Conservation (phyloP, 2,113 vertebrate species). For the Coturnix japonica region DNA sequence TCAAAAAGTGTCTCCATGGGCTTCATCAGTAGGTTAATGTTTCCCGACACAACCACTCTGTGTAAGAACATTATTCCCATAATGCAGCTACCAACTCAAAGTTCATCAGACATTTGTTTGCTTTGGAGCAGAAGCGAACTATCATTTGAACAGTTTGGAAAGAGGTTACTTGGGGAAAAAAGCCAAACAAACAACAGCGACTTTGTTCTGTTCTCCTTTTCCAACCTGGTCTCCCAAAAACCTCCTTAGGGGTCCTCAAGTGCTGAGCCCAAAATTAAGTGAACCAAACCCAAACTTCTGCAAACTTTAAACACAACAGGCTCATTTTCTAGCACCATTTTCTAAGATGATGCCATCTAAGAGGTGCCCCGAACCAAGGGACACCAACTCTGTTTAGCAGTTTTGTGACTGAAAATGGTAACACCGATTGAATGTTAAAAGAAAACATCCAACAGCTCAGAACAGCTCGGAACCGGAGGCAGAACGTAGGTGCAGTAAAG, state of each 20-base stretch:
- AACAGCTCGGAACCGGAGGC: not conserved
- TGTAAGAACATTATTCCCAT: not conserved
- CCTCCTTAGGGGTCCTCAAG: not conserved
- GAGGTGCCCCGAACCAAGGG: not conserved
- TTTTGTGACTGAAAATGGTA: not conserved
- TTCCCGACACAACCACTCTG: not conserved
- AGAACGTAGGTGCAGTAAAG: not conserved
- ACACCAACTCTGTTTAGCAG: not conserved
- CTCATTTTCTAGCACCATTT: not conserved
- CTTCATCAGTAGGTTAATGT: not conserved
- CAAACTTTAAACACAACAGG: not conserved
- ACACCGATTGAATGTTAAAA: not conserved
- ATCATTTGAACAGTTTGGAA: not conserved
- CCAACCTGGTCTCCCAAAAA: conserved; percentile 29
- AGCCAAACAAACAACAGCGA: not conserved
- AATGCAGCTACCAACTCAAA: conserved; percentile 6
- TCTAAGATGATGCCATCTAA: not conserved
- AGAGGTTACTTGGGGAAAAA: not conserved
- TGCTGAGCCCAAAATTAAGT: not conserved
- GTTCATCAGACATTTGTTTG: conserved; percentile 13
- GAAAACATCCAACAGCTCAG: not conserved
- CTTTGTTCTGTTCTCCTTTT: conserved; percentile 28
- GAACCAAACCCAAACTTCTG: not conserved
- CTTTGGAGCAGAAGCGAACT: conserved; percentile 38
- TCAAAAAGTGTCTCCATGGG: not conserved